Percentiles rank a stretch among this genome's conserved stretches.
These are phyloP conservation scores for Phoeniculus purpureus DNA, from an alignment of 2,797 vertebrate genomes.

Conservation along the genomic window DNA sequence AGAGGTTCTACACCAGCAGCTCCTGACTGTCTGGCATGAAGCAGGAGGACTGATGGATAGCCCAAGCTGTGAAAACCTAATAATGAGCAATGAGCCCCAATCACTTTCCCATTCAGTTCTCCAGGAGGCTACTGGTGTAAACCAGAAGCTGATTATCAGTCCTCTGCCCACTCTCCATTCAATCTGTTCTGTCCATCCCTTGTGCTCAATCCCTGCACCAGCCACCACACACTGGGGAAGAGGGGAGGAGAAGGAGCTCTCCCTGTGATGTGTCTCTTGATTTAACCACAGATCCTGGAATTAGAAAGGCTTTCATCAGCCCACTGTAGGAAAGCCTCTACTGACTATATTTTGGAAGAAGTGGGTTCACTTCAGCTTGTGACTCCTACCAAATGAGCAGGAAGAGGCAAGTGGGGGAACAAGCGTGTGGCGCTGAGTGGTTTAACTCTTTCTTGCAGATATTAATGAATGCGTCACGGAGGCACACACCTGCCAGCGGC, in stretches of 20 bases:
- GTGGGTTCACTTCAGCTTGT: background rate
- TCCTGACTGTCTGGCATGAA: background rate
- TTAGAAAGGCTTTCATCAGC: background rate
- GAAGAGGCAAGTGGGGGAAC: background rate
- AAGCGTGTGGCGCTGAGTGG: background rate
- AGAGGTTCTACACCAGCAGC: background rate
- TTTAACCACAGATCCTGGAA: background rate
- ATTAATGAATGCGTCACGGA: constrained; percentile 89
- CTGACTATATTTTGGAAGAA: background rate
- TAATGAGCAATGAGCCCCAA: background rate
- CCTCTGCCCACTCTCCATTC: background rate
- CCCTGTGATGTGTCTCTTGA: background rate
- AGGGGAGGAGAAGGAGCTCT: background rate
- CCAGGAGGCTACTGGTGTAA: background rate
- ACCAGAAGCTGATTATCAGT: background rate
- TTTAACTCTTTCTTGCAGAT: constrained; percentile 76
- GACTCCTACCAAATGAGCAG: background rate
- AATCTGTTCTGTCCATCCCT: background rate
- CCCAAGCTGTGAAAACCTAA: background rate
- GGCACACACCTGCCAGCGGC: constrained; percentile 84
- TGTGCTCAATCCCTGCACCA: background rate
- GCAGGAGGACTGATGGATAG: background rate
- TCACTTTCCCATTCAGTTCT: background rate
- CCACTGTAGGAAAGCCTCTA: background rate
- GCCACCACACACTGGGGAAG: background rate